Percentiles rank a stretch among this genome's conserved stretches.
Evolutionary conservation across 2,797 vertebrate species (phyloP).

Genomic region (Falco concolor): DNA sequence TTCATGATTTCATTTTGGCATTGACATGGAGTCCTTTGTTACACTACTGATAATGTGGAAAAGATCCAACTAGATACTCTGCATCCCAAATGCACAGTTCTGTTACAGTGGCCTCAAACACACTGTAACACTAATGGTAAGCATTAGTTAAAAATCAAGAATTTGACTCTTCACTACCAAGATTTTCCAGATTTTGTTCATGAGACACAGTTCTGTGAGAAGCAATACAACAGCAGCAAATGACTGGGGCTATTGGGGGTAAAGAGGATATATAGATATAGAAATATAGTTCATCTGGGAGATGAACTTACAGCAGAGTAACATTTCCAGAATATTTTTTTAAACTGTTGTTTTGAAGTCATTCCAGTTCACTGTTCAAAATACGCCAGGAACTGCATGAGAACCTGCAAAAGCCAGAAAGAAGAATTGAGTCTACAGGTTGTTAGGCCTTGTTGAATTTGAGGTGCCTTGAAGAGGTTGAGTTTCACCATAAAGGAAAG

Average conservation of each 20-base stretch:
- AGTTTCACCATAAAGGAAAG: background rate
- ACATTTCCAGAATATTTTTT: background rate
- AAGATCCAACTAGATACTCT: background rate
- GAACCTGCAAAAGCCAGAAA: background rate
- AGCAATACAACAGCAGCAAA: background rate
- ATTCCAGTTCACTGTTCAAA: background rate
- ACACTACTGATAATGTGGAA: background rate
- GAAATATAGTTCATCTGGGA: background rate
- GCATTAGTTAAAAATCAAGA: background rate
- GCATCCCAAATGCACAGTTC: background rate
- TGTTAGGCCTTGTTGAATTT: background rate
- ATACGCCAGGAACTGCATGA: background rate
- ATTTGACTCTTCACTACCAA: background rate
- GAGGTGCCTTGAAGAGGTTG: background rate
- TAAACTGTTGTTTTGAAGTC: background rate
- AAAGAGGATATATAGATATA: background rate
- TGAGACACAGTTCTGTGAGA: background rate
- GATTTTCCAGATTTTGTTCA: background rate
- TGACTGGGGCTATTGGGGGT: fast-evolving
- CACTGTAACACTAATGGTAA: background rate
- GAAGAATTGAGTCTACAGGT: background rate
- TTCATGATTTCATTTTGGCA: background rate
- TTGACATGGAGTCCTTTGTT: background rate
- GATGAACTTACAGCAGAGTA: background rate
- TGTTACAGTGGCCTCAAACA: background rate